These are phyloP conservation scores for Zelostemma sp. DNA, from an alignment of 1,140 invertebrate genomes.

Conservation along the genomic window DNA sequence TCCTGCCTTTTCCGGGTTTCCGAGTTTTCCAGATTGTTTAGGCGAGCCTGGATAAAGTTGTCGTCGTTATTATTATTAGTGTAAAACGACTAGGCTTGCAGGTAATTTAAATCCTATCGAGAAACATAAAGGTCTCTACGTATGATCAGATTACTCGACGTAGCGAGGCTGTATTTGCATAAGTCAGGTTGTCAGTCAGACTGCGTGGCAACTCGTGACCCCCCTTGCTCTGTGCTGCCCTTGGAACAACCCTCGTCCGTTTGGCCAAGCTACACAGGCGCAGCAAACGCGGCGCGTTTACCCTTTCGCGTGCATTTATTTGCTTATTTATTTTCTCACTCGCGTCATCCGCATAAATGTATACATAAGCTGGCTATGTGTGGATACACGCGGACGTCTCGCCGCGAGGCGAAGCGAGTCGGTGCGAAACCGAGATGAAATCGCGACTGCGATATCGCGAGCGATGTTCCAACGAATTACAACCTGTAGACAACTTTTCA, in stretches of 20 bases:
- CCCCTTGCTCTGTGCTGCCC: slow-evolving; percentile 57
- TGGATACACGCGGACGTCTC: slow-evolving; percentile 24
- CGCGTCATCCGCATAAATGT: slow-evolving; percentile 13
- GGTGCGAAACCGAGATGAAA: slow-evolving; percentile 35
- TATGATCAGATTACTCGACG: slow-evolving; percentile 65
- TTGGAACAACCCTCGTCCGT: slow-evolving; percentile 55
- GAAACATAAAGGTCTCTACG: slow-evolving; percentile 56
- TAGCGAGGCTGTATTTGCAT: slow-evolving; percentile 68
- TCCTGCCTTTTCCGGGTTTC: too few relatives aligned
- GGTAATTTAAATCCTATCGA: slow-evolving; percentile 67
- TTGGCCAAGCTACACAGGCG: slow-evolving; percentile 33
- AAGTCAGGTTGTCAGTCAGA: slow-evolving; percentile 71
- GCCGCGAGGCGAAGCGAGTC: slow-evolving; percentile 31
- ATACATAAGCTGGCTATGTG: slow-evolving; percentile 7
- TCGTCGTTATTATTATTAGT: slow-evolving; percentile 59
- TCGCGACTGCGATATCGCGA: slow-evolving; percentile 23
- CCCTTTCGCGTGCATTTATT: slow-evolving; percentile 45
- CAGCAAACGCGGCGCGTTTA: slow-evolving; percentile 46
- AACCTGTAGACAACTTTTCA: slow-evolving; percentile 16
- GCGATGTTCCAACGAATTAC: slow-evolving; percentile 11
- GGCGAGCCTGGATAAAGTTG: slow-evolving; percentile 56
- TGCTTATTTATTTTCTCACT: slow-evolving; percentile 46
- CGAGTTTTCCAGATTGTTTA: too few relatives aligned
- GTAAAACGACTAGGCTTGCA: slow-evolving; percentile 57
- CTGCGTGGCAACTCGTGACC: slow-evolving; percentile 66